Percentiles rank a stretch among this genome's conserved stretches.
phyloP scores from a whole-genome alignment of 1,140 invertebrate genomes.

The Caenorhabditis briggsae region DNA sequence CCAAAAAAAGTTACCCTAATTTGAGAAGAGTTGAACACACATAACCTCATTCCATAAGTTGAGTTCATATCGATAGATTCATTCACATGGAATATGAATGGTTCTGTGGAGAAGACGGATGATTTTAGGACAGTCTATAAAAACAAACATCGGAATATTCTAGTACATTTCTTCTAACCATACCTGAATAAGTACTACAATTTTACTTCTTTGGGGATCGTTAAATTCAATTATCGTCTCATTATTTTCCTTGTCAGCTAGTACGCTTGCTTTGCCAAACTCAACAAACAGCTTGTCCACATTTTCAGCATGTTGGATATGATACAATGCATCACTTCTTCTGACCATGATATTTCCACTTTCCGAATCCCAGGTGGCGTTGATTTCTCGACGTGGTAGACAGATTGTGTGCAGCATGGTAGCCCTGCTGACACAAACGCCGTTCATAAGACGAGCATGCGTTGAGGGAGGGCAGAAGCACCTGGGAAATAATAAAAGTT shows the following conservation, averaged over 20 bases:
- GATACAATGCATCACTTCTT: slow-evolving; percentile 33
- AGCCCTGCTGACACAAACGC: slow-evolving; percentile 15
- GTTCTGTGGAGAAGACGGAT: slow-evolving; percentile 41
- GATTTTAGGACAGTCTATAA: slow-evolving; percentile 52
- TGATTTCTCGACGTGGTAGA: slow-evolving; percentile 29
- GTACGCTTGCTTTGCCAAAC: slow-evolving; percentile 54
- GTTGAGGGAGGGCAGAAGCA: slow-evolving; percentile 57
- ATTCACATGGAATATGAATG: slow-evolving; percentile 63
- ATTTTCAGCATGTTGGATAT: slow-evolving; percentile 15
- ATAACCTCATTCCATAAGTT: slow-evolving; percentile 59
- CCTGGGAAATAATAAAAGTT: neutral
- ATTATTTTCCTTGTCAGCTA: neutral
- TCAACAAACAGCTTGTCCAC: slow-evolving; percentile 59
- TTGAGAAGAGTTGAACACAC: slow-evolving; percentile 35
- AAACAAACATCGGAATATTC: neutral
- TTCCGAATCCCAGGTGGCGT: slow-evolving; percentile 60
- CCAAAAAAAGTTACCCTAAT: slow-evolving; percentile 23
- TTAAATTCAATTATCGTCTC: slow-evolving; percentile 35
- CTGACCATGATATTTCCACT: slow-evolving; percentile 57
- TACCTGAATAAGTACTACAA: slow-evolving; percentile 50
- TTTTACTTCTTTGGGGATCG: slow-evolving; percentile 49
- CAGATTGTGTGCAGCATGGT: slow-evolving; percentile 50
- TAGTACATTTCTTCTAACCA: neutral
- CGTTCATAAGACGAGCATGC: slow-evolving; percentile 44
- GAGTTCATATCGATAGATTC: slow-evolving; percentile 40